Evolutionary conservation across 2,797 vertebrate genomes (phyloP), one percentile per base, ranked within the genome.

Genomic region (Eospalax fontanierii): DNA sequence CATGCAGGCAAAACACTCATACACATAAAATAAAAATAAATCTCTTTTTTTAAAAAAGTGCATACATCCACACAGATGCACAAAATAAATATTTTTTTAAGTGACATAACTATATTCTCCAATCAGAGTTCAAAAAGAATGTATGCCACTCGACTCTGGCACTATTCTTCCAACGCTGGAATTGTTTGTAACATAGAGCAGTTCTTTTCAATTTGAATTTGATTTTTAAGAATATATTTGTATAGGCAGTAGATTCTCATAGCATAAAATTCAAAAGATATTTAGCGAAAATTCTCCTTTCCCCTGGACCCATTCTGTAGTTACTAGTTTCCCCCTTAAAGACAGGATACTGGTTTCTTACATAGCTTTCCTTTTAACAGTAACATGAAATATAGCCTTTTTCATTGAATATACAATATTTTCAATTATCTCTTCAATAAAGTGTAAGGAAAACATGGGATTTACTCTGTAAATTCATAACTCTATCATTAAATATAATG

Each of bases 381-480:
- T 83, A 65, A 66, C 66, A 28, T 73, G 73, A 33, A 5, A 80
- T 88, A n/a, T 8, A 46, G 6, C 43, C 33, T 19, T 78, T 57
- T 79, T 57, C n/a, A 79, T 86, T 92, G 75, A n/a, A 73, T 19
- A 30, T 54, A 43, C 43, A 86, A 30, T 16, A 76, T 57, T 93
- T 93, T 79, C 78, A 82, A 76, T 5, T 26, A 2, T 54, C 40
- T 63, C 70, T 89, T 79, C 61, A 87, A 90, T 38, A 73, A 46
- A 40, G 4, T 15, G 16, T 57, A 91, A 93, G 10, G 35, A 54
- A 87, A 83, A 93, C 5, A 75, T 21, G 30, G 28, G 86, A 43
- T 66, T 92, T 66, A 89, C 14, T 93, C 59, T 90, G 81, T 86
- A 63, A 90, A 81, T 76, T 70, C n/a, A 35, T 61, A 89, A 57